Base-by-base conservation (phyloP, 1,140 invertebrate species). In the Sycophaga agraensis region DNA sequence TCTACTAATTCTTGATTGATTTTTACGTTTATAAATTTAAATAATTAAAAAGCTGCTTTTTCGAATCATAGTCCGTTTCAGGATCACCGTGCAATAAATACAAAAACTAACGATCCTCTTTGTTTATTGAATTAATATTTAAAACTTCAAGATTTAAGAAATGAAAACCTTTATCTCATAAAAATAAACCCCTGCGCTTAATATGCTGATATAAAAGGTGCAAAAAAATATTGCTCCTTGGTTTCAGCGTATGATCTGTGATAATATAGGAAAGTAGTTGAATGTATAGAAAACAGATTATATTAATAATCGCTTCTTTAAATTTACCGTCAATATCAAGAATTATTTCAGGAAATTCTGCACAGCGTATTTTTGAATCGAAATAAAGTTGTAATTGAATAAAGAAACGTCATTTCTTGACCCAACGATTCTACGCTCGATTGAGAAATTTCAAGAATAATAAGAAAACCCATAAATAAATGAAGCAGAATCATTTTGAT, bases 211-310 rank as follows among this genome's bases (percentile, higher is more conserved):
- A 58, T 21, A 49, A 49, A 50, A 61, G 61, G 66, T 17, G 28
- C 28, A 31, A 31, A 31, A 46, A 66, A 42, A 42, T 51, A 60
- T 40, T 60, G 60, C 55, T 5, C 35, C 31, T 53, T 37, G 14
- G 11, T 21, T 55, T n/a, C 24, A 56, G 37, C 45, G 59, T 50
- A 49, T 56, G 14, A 56, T 56, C 59, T 62, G 59, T 62, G 59
- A 62, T 62, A 62, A 56, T 34, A 50, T 55, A 62, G 51, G 37
- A 56, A 56, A 56, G 34, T 62, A 62, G 59, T 46, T 39, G 26
- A 56, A 39, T 40, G 54, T 45, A 46, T 2, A 17, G 19, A 34
- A 17, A 34, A 57, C 31, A 24, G 28, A 31, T 50, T 26, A n/a
- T n/a, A n/a, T n/a, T n/a, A n/a, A n/a, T n/a, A n/a, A 28, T 4